Base-by-base conservation (phyloP, 2,888 invertebrate genomes). In the Elysia crispata region DNA sequence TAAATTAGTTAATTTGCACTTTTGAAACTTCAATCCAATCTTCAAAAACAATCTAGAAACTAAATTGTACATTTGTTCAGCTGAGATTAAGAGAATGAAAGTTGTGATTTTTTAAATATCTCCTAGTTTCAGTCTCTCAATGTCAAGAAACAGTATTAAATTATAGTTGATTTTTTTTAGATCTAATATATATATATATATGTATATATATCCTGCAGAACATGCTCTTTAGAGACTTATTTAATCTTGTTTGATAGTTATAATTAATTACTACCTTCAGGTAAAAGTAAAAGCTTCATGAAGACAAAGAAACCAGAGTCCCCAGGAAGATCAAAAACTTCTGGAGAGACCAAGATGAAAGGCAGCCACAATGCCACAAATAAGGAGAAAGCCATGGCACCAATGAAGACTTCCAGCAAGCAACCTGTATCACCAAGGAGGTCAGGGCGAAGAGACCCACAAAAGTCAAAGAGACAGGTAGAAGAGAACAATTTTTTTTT, bases 271-370 rank as follows among this genome's bases (percentile, higher is more conserved):
- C 79, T 83, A n/a, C 67, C 84, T 49, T 82, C 80, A 77, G 83
- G 84, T 18, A 85, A 84, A 69, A 85, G 87, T 23, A 87, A 86
- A 81, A 88, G 85, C 76, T 89, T 89, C 73, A 41, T 88, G 49
- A 89, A 89, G 82, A 86, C 85, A 60, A 88, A 86, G 76, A 86
- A 83, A 70, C 82, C 85, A 67, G 83, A 86, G 75, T 76, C 78
- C 5, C 66, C 82, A 23, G 77, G 64, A 0, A 82, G 79, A 62
- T 31, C 57, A 50, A 82, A 80, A 54, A 66, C 54, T 18, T 73
- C 77, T 33, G 49, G 41, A 8, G 72, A 76, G 31, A 18, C 54
- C 41, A 41, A 41, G 41, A 41, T 41, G 41, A 41, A 41, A 1
- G 33, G 54, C n/a, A 69, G 50, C 5, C 60, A 69, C 50, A 57